These are phyloP conservation scores for Eulemur macaco DNA, from an alignment of 2,113 vertebrate species.

Conservation along the genomic window DNA sequence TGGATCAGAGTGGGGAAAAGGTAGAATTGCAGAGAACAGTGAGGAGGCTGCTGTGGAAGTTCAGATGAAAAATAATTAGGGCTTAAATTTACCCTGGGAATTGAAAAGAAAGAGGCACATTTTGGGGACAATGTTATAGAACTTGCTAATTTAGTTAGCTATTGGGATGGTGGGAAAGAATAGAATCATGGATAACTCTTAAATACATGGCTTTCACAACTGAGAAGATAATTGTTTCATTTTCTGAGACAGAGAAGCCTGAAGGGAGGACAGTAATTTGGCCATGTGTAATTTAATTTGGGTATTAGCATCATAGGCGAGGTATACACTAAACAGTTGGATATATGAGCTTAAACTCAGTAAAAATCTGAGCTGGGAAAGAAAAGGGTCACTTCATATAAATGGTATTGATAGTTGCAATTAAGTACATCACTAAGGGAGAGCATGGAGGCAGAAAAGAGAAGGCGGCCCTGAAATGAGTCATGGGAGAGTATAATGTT, in stretches of 20 bases:
- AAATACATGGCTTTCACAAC: background rate
- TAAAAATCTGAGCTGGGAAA: background rate
- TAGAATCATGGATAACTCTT: background rate
- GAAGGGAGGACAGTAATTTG: background rate
- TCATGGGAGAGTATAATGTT: background rate
- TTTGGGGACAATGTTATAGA: background rate
- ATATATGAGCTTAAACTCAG: background rate
- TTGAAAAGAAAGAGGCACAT: background rate
- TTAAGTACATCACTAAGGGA: background rate
- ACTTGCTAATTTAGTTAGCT: background rate
- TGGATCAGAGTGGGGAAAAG: background rate
- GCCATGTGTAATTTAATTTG: background rate
- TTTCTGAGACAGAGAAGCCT: background rate
- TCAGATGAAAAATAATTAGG: background rate
- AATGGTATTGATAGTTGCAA: background rate
- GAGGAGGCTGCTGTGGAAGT: background rate
- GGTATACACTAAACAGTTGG: background rate
- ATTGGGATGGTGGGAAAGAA: background rate
- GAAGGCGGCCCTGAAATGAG: background rate
- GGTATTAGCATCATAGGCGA: background rate
- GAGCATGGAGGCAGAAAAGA: rapidly evolving
- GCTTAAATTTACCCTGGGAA: background rate
- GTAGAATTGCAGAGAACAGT: background rate
- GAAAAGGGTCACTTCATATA: background rate
- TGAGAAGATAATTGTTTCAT: background rate